phyloP scores from a whole-genome alignment of 2,888 invertebrate genomes.

The Lymantria monacha region DNA sequence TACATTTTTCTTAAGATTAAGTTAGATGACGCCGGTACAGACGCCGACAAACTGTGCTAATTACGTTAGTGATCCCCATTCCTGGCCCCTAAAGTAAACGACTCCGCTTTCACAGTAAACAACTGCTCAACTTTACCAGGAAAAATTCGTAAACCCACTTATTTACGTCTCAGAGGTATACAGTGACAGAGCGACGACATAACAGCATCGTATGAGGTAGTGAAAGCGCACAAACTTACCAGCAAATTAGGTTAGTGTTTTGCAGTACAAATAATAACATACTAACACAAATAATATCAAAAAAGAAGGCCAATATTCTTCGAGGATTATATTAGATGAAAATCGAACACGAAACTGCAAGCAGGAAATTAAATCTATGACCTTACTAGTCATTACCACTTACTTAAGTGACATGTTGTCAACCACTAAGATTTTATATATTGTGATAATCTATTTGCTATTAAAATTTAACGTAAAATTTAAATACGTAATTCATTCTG shows the following conservation, averaged over 20 bases:
- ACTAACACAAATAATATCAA: conserved; percentile 5
- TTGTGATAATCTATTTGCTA: too few relatives aligned
- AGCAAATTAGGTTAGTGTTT: conserved; percentile 22
- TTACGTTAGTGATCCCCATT: conserved; percentile 68
- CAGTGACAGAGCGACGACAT: conserved; percentile 49
- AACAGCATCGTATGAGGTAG: conserved; percentile 35
- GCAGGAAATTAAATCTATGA: too few relatives aligned
- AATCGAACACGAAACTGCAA: too few relatives aligned
- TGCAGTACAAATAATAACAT: conserved; percentile 15
- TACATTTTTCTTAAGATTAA: conserved; percentile 54
- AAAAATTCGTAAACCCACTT: conserved; percentile 77
- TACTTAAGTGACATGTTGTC: too few relatives aligned
- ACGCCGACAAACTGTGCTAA: conserved; percentile 63
- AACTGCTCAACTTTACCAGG: conserved; percentile 71
- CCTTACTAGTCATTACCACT: too few relatives aligned
- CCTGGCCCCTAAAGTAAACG: conserved; percentile 65
- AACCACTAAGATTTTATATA: too few relatives aligned
- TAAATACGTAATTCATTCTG: too few relatives aligned
- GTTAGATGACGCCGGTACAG: conserved; percentile 52
- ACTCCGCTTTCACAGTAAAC: conserved; percentile 76
- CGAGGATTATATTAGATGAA: too few relatives aligned
- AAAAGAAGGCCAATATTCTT: neutral
- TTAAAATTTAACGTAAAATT: too few relatives aligned
- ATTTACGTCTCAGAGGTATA: conserved; percentile 70
- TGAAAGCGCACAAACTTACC: conserved; percentile 18